A percentile compares a stretch with the other conserved stretches of the same genome.
These are phyloP conservation scores for Eubasilissa regina DNA, from an alignment of 1,140 invertebrate genomes.

Conservation along the genomic window DNA sequence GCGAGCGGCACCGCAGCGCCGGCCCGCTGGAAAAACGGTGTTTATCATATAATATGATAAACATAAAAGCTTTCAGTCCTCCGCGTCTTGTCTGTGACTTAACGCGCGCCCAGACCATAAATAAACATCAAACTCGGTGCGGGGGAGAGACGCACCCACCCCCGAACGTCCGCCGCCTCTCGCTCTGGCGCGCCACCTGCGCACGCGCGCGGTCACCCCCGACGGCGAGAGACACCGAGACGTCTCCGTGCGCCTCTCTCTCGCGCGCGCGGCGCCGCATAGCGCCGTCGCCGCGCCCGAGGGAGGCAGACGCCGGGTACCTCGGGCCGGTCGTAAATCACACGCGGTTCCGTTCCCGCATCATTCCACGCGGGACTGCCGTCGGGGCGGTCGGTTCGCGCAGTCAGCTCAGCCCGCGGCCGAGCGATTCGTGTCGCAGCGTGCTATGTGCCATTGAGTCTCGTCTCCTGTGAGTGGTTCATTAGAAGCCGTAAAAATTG, in stretches of 20 bases:
- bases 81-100: constrained; percentile 51
- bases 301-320: constrained; percentile 55
- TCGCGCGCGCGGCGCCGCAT: neutral
- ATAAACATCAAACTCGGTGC: constrained; percentile 53
- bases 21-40: constrained; percentile 26
- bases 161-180: constrained; percentile 65
- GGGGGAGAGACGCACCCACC: constrained; percentile 57
- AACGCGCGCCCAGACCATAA: constrained; percentile 51
- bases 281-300: constrained; percentile 23
- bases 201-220: constrained; percentile 48
- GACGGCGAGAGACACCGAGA: constrained; percentile 7
- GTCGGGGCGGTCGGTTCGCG: constrained; percentile 66
- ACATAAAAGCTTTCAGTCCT: constrained; percentile 51
- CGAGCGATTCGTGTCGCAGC: neutral
- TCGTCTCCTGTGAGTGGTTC: constrained; percentile 20
- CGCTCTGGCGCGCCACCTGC: constrained; percentile 61
- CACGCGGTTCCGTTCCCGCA: constrained; percentile 62
- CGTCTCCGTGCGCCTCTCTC: constrained; percentile 16
- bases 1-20: neutral
- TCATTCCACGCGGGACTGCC: constrained; percentile 72
- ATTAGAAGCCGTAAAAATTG: constrained; percentile 52
- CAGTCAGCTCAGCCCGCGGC: constrained; percentile 35
- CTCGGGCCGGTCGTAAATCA: constrained; percentile 73
- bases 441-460: constrained; percentile 37
- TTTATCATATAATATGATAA: constrained; percentile 51